Base-by-base conservation (phyloP, 1,140 invertebrate species). In the Yoshiicerus persimilis region DNA sequence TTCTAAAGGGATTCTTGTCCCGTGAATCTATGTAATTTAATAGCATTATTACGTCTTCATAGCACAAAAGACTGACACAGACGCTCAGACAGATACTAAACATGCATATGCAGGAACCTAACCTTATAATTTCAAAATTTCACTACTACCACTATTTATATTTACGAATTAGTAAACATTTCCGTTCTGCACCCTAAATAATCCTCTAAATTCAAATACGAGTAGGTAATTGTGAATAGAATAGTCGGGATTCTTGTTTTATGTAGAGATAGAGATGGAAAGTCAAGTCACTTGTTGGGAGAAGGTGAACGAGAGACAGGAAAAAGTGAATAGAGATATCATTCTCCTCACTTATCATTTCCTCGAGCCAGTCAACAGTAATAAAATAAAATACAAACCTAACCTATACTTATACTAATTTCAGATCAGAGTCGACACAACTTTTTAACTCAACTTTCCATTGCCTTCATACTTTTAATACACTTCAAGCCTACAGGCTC, bases 361-460 rank as follows among this genome's bases (percentile, higher is more conserved):
- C 75, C 75, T 80, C 75, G 30, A 80, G 75, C 32, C 75, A 80
- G 75, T 80, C 75, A 80, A 36, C 75, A 80, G 30, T 23, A 80
- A 80, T 80, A 80, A 80, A 80, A 80, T 80, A 80, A 80, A 80
- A 80, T 80, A 80, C 75, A 80, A 32, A n/a, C 32, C 75, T 80
- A 80, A 80, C 75, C 75, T 80, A 80, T 80, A 80, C 75, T 80
- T 80, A 80, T 20, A 80, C 75, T 80, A 80, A 80, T 80, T 80
- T 80, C 16, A 80, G 75, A 80, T 80, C 32, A 80, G 75, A 80
- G 75, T 80, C 75, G 75, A 80, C 75, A 80, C 75, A 38, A 32
- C 75, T 80, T 38, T 38, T 23, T 5, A 80, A 16, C 30, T 34
- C 10, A 32, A 30, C 27, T 70, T 30, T 70, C 23, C 9, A 13